Evolutionary conservation across 2,797 vertebrate genomes (phyloP), one percentile per base, ranked within the genome.

Genomic region (Onychomys torridus): DNA sequence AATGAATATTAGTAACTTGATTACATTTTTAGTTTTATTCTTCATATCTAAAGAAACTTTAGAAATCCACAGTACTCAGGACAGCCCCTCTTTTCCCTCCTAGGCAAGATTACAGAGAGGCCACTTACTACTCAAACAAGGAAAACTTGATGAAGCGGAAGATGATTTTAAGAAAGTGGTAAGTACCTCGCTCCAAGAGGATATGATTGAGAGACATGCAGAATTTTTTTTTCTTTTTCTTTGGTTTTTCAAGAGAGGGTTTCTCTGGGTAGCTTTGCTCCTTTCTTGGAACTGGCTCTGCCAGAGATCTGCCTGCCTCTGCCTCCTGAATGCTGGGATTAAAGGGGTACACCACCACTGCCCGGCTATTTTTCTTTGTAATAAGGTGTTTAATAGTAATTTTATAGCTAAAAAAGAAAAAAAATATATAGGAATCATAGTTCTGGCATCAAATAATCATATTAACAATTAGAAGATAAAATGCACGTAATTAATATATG

Each of bases 111-210:
- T 99, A 96, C 99, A 99, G 98, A 99, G 99, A 98, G 99, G 99
- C 95, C 99, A 99, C 27, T 98, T 99, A 19, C 97, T 99, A 46
- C 98, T 99, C 93, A 99, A 99, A 97, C 99, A 99, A 96, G 99
- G 99, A 46, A 99, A 98, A 96, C 99, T 99, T 2, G 99, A 99
- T 96, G 99, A 99, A 98, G 99, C 99, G 14, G 99, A 99, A 98
- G 99, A 98, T 59, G 99, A 99, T 98, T 99, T 99, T 71, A 99
- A 99, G 98, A 99, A 98, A 95, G 99, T 99, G 99, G 99, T 99
- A 98, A 98, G 98, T 97, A 27, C 85, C 43, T 87, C 25, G 16
- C 13, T 57, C n/a, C 49, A 40, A 49, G 77, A 92, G 91, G 40
- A 40, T 94, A 76, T 59, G 96, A 67, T 77, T 49, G 93, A 73